Evolutionary conservation across 2,797 vertebrate genomes (phyloP), one percentile per base, ranked within the genome.

Genomic region (Telmatherina bonti): DNA sequence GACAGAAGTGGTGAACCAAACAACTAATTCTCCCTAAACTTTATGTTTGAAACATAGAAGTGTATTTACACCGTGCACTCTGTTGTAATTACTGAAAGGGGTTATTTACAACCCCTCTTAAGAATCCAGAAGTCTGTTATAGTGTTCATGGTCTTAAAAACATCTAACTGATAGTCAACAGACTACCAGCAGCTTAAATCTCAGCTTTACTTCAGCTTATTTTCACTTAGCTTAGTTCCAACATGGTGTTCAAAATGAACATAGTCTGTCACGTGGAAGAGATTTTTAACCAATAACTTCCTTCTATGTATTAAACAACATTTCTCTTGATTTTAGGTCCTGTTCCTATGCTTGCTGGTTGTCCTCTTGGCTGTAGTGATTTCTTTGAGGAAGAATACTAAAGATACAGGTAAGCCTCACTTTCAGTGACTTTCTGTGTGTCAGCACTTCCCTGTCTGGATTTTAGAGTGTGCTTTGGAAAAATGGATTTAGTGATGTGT

Each of bases 291-390:
- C 63, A 20, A 51, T 49, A 30, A n/a, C n/a, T n/a, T n/a, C 30
- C 33, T 41, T 24, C 10, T 29, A 7, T 33, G 20, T 20, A 12
- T 26, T 31, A 11, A 54, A 58, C 53, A 65, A 16, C 7, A 16
- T 41, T 66, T 62, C 2, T 76, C 45, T 79, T 47, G n/a, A 1
- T 74, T 85, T 9, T 10, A 99, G 97, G 92, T 97, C 30, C 88
- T 97, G 70, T 94, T 96, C 76, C 93, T 97, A 68, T 95, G 93
- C 66, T 67, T 97, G 45, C 89, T 99, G 91, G 94, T 92, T 63
- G 10, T 88, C 68, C 94, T 99, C 82, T 85, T 99, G 63, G 95
- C 94, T 33, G 93, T 96, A 73, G 93, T 93, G 70, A 92, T 99
- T 78, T 94, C 94, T 51, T 78, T 95, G 90, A 97, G 92, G 64